Conservation (phyloP, 1,140 invertebrate species). For the Diachasma alloeum region DNA sequence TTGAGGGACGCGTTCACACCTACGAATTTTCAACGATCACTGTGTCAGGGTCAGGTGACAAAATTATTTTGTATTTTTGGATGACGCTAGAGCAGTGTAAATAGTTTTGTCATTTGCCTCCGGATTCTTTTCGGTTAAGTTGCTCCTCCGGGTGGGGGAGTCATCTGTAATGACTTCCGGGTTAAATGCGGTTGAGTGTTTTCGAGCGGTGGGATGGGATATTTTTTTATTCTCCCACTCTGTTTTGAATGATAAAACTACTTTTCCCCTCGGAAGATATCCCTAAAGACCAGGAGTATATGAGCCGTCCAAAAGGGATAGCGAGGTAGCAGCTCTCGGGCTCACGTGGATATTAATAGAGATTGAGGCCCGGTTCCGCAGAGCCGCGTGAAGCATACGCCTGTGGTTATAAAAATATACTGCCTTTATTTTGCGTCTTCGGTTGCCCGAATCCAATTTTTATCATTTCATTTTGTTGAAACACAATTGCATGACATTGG, state of each 20-base stretch:
- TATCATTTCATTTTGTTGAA: too few relatives aligned
- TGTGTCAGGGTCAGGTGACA: conserved; percentile 4
- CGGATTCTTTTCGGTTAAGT: neutral
- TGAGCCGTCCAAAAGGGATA: conserved; percentile 25
- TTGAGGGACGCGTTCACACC: neutral
- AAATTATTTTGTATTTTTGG: neutral
- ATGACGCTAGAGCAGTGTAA: neutral
- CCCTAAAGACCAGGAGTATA: neutral
- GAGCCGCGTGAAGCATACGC: conserved; percentile 41
- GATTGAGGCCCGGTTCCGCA: conserved; percentile 51
- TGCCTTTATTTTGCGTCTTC: conserved; percentile 52
- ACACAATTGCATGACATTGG: too few relatives aligned
- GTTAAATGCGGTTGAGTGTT: neutral
- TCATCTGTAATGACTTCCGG: neutral
- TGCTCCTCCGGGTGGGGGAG: too few relatives aligned
- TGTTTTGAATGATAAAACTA: neutral
- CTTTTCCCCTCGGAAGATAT: neutral
- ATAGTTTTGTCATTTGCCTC: neutral
- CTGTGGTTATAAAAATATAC: conserved; percentile 60
- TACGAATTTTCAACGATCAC: neutral
- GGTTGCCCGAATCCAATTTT: neutral
- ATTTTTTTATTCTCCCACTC: neutral
- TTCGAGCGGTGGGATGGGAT: neutral
- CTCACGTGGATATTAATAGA: conserved; percentile 61
- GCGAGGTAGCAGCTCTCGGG: conserved; percentile 47